Evolutionary conservation across 2,797 vertebrate species (phyloP).

Genomic region (Smutsia temminckii): DNA sequence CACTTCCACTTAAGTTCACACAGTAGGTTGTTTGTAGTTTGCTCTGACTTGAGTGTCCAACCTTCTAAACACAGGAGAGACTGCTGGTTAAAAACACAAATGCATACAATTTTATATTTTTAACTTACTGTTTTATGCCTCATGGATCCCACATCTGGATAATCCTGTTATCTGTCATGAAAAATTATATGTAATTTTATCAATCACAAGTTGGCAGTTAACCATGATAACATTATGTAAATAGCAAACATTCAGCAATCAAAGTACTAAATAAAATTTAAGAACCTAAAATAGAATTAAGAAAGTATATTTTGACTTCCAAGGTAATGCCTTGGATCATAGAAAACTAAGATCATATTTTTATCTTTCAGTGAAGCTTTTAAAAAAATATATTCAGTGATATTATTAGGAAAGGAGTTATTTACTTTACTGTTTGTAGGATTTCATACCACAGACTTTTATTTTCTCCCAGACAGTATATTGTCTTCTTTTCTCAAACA

Average conservation of each 20-base stretch:
- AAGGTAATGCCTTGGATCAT: constrained; percentile 71
- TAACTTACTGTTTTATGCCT: constrained; percentile 46
- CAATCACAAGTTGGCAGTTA: constrained; percentile 45
- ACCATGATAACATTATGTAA: constrained; percentile 71
- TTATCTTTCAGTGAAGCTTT: background rate
- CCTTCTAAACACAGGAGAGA: background rate
- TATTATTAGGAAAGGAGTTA: background rate
- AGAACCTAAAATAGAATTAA: constrained; percentile 59
- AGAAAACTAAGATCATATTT: constrained; percentile 74
- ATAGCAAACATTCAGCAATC: constrained; percentile 76
- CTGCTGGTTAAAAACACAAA: background rate
- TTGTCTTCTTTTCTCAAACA: background rate
- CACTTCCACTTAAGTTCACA: background rate
- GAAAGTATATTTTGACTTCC: constrained; percentile 74
- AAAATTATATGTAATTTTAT: constrained; percentile 68
- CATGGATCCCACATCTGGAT: constrained; percentile 25
- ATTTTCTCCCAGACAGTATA: background rate
- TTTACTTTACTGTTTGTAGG: background rate
- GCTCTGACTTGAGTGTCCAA: background rate
- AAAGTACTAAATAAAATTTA: constrained; percentile 75
- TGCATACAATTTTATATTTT: background rate
- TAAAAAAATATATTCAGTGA: background rate
- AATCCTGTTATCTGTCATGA: constrained; percentile 53
- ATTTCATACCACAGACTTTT: background rate
- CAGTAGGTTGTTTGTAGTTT: background rate